phyloP scores from a whole-genome alignment of 2,797 vertebrate genomes.

The Coregonus suidteri region DNA sequence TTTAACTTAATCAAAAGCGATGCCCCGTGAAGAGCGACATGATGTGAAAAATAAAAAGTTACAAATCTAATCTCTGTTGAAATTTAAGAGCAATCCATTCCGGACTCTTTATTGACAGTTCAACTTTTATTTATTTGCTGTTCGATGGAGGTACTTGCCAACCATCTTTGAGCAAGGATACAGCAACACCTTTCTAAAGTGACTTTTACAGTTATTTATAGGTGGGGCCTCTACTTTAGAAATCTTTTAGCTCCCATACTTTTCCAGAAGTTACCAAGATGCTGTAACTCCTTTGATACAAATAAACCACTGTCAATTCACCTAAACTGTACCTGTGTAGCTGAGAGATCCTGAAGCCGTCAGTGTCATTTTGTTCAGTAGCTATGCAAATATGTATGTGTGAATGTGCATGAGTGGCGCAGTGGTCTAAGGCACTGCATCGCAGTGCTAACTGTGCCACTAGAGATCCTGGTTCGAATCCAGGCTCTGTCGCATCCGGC shows the following conservation, averaged over 20 bases:
- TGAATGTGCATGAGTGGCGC: constrained; percentile 11
- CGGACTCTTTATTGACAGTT: background rate
- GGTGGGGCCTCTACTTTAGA: background rate
- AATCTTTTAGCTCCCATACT: background rate
- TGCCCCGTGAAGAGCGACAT: background rate
- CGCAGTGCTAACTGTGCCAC: too few relatives aligned
- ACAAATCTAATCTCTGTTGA: background rate
- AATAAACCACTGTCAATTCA: background rate
- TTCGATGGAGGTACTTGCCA: background rate
- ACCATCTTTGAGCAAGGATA: background rate
- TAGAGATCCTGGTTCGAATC: too few relatives aligned
- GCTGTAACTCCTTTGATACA: background rate
- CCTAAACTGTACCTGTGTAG: background rate
- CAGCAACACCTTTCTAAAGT: background rate
- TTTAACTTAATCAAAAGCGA: too few relatives aligned
- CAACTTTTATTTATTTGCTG: background rate
- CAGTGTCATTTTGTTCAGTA: background rate
- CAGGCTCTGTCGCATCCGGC: too few relatives aligned
- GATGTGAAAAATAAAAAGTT: background rate
- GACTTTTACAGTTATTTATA: background rate
- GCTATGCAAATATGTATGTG: background rate
- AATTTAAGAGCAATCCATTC: background rate
- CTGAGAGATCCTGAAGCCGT: background rate
- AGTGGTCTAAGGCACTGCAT: too few relatives aligned
- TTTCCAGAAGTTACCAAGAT: background rate